Evolutionary conservation across 2,113 vertebrate species (phyloP).

Genomic region (Sinocyclocheilus anshuiensis): DNA sequence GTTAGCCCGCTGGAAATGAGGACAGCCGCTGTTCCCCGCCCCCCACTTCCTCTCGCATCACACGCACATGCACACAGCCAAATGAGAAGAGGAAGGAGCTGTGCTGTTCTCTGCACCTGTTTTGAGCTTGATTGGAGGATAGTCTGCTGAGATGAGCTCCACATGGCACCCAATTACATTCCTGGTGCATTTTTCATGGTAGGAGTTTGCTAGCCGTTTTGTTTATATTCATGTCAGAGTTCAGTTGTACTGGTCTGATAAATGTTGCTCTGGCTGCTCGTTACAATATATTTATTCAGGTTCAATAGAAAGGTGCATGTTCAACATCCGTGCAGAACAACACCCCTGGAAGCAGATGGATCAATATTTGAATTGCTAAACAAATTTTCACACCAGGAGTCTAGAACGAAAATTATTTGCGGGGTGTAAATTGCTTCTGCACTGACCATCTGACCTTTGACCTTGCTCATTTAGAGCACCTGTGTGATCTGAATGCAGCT

Average conservation of each 20-base stretch:
- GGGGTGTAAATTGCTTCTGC: conserved; percentile 52
- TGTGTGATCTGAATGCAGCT: conserved; percentile 60
- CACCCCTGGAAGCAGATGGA: conserved; percentile 70
- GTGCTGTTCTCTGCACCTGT: conserved; percentile 61
- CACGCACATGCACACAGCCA: conserved; percentile 59
- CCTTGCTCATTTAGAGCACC: conserved; percentile 43
- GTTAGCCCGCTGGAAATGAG: conserved; percentile 73
- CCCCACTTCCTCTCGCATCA: conserved; percentile 20
- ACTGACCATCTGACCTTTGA: conserved; percentile 53
- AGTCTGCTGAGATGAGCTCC: conserved; percentile 42
- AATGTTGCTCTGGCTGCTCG: conserved; percentile 28
- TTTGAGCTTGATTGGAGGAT: conserved; percentile 56
- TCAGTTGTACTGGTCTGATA: conserved; percentile 39
- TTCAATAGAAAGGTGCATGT: conserved; percentile 59
- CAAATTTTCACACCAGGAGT: conserved; percentile 62
- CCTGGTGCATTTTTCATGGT: conserved; percentile 3
- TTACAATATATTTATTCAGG: conserved; percentile 50
- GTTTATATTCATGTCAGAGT: conserved; percentile 39
- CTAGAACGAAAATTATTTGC: conserved; percentile 53
- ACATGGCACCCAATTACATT: conserved; percentile 48
- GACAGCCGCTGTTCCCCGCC: conserved; percentile 68
- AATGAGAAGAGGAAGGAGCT: conserved; percentile 47
- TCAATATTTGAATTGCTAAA: conserved; percentile 76
- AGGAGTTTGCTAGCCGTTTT: conserved; percentile 20
- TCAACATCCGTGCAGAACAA: conserved; percentile 51